These are phyloP conservation scores for Nicator chloris DNA, from an alignment of 2,113 vertebrate species.

Conservation along the genomic window DNA sequence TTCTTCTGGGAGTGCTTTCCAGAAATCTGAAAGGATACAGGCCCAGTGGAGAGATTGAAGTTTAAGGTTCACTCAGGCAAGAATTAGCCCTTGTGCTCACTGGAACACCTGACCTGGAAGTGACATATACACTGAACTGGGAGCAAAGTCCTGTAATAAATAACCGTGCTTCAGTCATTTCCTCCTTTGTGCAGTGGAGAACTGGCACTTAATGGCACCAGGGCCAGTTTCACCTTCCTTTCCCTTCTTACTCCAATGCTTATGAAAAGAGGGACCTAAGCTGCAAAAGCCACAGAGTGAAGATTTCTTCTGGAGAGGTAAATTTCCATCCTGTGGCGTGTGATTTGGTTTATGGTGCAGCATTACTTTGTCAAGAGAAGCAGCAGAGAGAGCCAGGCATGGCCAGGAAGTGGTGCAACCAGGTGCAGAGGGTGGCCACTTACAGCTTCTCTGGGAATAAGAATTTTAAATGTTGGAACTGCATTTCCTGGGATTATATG, in stretches of 20 bases:
- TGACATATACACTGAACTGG: conserved; percentile 27
- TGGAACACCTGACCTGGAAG: conserved; percentile 23
- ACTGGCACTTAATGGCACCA: neutral
- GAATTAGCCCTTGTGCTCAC: neutral
- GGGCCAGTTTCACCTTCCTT: neutral
- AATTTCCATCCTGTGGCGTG: neutral
- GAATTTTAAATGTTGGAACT: neutral
- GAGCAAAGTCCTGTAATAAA: conserved; percentile 81
- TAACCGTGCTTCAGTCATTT: conserved; percentile 55
- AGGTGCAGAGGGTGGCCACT: neutral
- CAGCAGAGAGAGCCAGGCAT: neutral
- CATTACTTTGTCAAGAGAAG: neutral
- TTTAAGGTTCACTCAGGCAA: neutral
- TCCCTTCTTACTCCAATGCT: neutral
- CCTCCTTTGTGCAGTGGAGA: conserved; percentile 36
- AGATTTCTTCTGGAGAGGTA: conserved; percentile 64
- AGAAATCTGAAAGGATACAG: neutral
- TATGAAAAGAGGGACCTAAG: neutral
- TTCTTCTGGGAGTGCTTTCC: neutral
- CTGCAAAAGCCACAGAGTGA: neutral
- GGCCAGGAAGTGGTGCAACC: neutral
- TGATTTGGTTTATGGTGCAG: neutral
- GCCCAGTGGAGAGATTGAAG: neutral
- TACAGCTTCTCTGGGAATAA: neutral
- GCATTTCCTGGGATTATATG: neutral